These are phyloP conservation scores for Rosalia funebris DNA, from an alignment of 2,888 invertebrate genomes.

Conservation along the genomic window DNA sequence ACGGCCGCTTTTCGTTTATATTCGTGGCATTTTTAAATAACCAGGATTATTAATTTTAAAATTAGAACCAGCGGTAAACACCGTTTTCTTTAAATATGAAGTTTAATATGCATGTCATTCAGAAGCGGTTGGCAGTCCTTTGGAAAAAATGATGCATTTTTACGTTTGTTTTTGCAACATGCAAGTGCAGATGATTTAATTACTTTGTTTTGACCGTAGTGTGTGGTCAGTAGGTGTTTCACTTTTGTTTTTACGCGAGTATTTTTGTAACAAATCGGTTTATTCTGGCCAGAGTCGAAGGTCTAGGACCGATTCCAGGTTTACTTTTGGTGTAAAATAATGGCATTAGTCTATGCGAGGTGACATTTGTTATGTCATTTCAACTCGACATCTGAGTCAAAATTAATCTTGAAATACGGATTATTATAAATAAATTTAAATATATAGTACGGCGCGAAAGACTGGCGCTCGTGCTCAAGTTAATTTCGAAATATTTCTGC, in stretches of 20 bases:
- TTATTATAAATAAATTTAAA: too few relatives aligned
- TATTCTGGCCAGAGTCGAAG: neutral
- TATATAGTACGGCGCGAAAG: too few relatives aligned
- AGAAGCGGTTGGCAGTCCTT: neutral
- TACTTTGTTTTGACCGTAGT: conserved; percentile 6
- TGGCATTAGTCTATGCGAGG: too few relatives aligned
- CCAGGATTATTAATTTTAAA: too few relatives aligned
- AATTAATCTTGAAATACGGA: too few relatives aligned
- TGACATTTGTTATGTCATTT: too few relatives aligned
- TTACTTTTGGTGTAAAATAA: too few relatives aligned
- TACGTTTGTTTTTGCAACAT: neutral
- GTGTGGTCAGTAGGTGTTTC: neutral
- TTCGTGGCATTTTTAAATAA: too few relatives aligned
- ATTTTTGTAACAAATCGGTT: neutral
- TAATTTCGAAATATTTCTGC: too few relatives aligned
- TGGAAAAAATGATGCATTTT: neutral
- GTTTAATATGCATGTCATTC: neutral
- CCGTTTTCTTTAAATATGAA: neutral
- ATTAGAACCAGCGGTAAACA: neutral
- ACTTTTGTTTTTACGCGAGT: neutral
- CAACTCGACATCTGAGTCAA: too few relatives aligned
- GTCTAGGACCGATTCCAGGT: neutral
- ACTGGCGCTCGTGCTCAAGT: too few relatives aligned
- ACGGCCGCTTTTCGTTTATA: too few relatives aligned
- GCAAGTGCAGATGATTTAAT: conserved; percentile 7